Conservation (phyloP, 2,797 vertebrate genomes). For the Poeciliopsis paucimaculata region DNA sequence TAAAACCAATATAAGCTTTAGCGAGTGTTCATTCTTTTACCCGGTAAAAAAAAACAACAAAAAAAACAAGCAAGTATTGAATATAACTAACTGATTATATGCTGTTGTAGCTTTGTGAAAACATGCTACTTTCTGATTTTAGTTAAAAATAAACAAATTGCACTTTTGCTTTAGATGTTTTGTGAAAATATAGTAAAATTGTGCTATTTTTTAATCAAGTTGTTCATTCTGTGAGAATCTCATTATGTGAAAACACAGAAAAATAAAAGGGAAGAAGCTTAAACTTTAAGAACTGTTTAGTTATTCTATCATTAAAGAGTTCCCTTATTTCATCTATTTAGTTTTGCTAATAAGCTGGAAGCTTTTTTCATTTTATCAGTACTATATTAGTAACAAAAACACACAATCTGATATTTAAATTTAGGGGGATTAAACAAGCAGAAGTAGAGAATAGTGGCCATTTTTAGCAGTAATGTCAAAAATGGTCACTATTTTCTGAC, state of each 20-base stretch:
- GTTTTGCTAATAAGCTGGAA: not conserved
- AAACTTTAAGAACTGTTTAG: not conserved
- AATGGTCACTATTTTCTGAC: too few relatives aligned
- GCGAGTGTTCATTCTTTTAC: not conserved
- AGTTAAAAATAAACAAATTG: not conserved
- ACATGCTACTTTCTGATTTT: not conserved
- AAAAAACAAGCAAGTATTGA: not conserved
- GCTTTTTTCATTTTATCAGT: not conserved
- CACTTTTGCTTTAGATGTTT: not conserved
- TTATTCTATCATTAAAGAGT: not conserved
- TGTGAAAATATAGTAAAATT: not conserved
- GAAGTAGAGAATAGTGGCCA: slow-evolving; percentile 1
- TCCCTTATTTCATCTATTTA: not conserved
- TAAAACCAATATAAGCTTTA: not conserved
- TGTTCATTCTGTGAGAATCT: not conserved
- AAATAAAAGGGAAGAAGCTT: not conserved
- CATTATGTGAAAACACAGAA: not conserved
- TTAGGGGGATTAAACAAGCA: not conserved
- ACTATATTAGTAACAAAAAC: not conserved
- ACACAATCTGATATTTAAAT: not conserved
- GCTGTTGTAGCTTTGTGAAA: not conserved
- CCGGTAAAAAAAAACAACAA: not conserved
- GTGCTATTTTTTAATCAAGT: not conserved
- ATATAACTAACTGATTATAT: not conserved
- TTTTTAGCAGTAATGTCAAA: not conserved